Evolutionary conservation across 2,113 vertebrate species (phyloP).

Genomic region (Aptenodytes forsteri): DNA sequence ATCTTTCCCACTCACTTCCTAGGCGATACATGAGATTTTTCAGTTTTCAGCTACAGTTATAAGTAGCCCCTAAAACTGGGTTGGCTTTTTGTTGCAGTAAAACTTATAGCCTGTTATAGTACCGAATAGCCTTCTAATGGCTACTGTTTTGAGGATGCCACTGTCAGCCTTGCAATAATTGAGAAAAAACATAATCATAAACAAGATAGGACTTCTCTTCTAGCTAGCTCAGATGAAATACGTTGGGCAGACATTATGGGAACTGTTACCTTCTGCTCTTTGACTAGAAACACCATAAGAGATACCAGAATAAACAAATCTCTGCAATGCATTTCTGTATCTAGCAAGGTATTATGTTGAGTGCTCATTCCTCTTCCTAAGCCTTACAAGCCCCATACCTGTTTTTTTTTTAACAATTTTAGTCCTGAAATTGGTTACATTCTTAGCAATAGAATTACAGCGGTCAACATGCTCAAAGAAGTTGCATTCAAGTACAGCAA

Average conservation of each 20-base stretch:
- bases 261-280: background rate
- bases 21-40: background rate
- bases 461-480: constrained; percentile 11
- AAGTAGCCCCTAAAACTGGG: background rate
- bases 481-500: background rate
- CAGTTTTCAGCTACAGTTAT: background rate
- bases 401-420: background rate
- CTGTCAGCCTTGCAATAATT: background rate
- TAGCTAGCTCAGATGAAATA: background rate
- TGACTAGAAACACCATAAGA: background rate
- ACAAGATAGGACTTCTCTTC: background rate
- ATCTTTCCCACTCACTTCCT: background rate
- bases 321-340: background rate
- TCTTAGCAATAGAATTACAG: background rate
- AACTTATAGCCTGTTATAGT: background rate
- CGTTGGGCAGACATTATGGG: background rate
- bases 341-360: background rate
- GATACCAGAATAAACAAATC: background rate
- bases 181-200: background rate
- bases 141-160: background rate
- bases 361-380: background rate
- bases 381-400: background rate
- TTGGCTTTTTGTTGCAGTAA: background rate
- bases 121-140: background rate
- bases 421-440: background rate